Evolutionary conservation across 2,797 vertebrate genomes (phyloP).

Genomic region (Holocentrus rufus): DNA sequence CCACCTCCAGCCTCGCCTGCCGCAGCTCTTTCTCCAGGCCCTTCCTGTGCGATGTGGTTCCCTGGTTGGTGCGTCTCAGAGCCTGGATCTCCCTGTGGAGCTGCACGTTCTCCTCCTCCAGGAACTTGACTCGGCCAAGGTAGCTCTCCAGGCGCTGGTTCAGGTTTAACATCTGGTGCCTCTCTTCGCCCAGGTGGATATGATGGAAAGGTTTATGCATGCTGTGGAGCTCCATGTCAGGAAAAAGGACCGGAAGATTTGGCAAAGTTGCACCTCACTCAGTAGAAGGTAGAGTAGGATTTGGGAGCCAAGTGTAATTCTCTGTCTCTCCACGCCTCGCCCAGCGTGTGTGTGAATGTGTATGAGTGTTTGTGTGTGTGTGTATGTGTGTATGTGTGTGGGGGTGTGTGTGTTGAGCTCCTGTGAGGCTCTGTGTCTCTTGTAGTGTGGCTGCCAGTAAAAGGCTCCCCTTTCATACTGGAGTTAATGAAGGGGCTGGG

Average conservation of each 20-base stretch:
- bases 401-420: slow-evolving; percentile 48
- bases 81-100: slow-evolving; percentile 81
- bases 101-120: slow-evolving; percentile 90
- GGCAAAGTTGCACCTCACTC: slow-evolving; percentile 22
- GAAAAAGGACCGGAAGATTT: neutral
- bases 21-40: slow-evolving; percentile 84
- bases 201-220: slow-evolving; percentile 33
- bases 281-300: slow-evolving; percentile 32
- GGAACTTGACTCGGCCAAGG: slow-evolving; percentile 87
- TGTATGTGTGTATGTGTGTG: slow-evolving; percentile 5
- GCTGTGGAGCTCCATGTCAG: slow-evolving; percentile 75
- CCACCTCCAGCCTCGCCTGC: slow-evolving; percentile 79
- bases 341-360: slow-evolving; percentile 24
- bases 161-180: slow-evolving; percentile 91
- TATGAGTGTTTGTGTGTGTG: slow-evolving; percentile 7
- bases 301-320: slow-evolving; percentile 21
- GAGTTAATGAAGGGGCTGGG: slow-evolving; percentile 75
- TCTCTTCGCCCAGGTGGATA: slow-evolving; percentile 81
- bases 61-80: slow-evolving; percentile 63
- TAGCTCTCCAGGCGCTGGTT: slow-evolving; percentile 92
- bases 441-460: slow-evolving; percentile 63
- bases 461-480: slow-evolving; percentile 75
- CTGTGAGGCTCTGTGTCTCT: slow-evolving; percentile 53
- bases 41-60: slow-evolving; percentile 52
- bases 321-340: slow-evolving; percentile 41